Percentiles rank a stretch among this genome's conserved stretches.
These are phyloP conservation scores for Samia ricini DNA, from an alignment of 1,140 invertebrate genomes.

Conservation along the genomic window DNA sequence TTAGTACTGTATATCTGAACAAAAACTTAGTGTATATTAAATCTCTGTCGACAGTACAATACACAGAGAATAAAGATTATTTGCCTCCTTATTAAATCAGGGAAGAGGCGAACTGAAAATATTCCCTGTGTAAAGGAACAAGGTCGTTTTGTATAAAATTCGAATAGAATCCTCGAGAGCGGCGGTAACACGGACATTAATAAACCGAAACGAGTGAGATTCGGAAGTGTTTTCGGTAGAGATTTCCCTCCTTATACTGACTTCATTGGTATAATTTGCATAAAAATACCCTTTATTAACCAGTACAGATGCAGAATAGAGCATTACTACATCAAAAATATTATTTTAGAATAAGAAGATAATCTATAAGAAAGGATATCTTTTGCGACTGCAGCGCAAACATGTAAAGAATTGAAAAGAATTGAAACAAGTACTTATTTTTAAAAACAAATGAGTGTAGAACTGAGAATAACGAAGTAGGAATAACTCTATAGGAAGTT, in stretches of 20 bases:
- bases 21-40: background rate
- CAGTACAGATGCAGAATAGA: background rate
- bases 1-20: no score
- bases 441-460: no score
- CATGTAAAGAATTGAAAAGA: no score
- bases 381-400: no score
- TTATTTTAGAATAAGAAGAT: no score
- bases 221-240: conserved; percentile 11
- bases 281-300: conserved; percentile 12
- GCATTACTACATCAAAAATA: background rate
- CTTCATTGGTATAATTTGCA: conserved; percentile 7
- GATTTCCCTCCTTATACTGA: conserved; percentile 11
- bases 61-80: background rate
- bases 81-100: background rate
- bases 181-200: conserved; percentile 13
- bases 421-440: no score
- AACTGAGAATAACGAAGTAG: no score
- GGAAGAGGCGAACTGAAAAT: background rate
- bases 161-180: conserved; percentile 11
- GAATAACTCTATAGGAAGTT: no score
- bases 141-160: conserved; percentile 7
- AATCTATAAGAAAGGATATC: no score
- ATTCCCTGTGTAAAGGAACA: background rate
- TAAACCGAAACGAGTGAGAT: conserved; percentile 2
- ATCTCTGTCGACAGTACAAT: background rate